Conservation (phyloP, 1,140 invertebrate genomes). For the Eciton burchellii region DNA sequence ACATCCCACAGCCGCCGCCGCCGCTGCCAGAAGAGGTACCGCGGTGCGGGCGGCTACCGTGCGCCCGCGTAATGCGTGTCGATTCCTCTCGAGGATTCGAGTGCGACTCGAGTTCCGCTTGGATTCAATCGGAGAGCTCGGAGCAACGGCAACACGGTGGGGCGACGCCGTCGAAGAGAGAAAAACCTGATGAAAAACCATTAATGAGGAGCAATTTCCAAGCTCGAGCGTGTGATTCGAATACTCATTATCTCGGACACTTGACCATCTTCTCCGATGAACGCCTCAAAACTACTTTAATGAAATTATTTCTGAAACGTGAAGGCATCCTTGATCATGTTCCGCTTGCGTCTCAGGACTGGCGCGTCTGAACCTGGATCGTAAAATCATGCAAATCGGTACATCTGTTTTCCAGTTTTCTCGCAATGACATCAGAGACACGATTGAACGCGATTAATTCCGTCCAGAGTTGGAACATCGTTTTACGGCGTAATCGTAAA, state of each 20-base stretch:
- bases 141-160: constrained; percentile 14
- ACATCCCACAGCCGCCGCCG: constrained; percentile 33
- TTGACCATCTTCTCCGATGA: neutral
- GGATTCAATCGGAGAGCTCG: constrained; percentile 59
- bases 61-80: constrained; percentile 64
- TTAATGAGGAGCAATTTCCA: constrained; percentile 3
- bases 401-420: neutral
- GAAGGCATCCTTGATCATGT: neutral
- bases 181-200: too few species aligned
- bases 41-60: constrained; percentile 71
- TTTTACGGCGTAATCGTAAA: constrained; percentile 4
- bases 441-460: neutral
- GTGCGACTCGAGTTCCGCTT: constrained; percentile 40
- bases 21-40: constrained; percentile 26
- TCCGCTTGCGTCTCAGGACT: neutral
- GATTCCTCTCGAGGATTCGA: constrained; percentile 58
- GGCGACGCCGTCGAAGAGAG: neutral
- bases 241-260: neutral
- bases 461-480: neutral
- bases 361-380: neutral
- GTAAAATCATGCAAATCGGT: neutral
- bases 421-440: neutral
- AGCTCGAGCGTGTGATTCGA: neutral
- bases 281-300: too few species aligned
- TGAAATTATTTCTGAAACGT: neutral